phyloP scores from a whole-genome alignment of 2,888 invertebrate species.

The Trimorus sp. region DNA sequence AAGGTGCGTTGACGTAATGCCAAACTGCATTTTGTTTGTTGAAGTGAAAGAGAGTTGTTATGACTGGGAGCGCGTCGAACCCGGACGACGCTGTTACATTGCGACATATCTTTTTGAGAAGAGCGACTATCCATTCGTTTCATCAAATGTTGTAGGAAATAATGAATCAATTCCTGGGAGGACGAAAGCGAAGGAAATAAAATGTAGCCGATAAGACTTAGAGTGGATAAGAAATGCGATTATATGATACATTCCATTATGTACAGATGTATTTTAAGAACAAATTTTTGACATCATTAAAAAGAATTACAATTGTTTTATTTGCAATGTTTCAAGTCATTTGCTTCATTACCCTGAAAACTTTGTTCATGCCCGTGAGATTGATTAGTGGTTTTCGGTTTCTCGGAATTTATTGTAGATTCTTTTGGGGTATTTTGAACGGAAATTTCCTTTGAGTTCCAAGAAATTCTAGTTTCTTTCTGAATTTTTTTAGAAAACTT shows the following conservation, averaged over 20 bases:
- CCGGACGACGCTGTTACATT: conserved; percentile 50
- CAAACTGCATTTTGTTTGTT: conserved; percentile 63
- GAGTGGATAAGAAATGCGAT: conserved; percentile 43
- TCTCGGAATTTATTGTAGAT: too few relatives aligned
- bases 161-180: conserved; percentile 30
- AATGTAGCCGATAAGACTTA: conserved; percentile 51
- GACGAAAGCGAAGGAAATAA: conserved; percentile 37
- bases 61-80: conserved; percentile 38
- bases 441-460: too few relatives aligned
- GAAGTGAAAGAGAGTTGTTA: conserved; percentile 49
- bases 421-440: too few relatives aligned
- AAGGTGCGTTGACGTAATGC: conserved; percentile 50
- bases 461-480: too few relatives aligned
- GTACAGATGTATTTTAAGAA: conserved; percentile 67
- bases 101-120: conserved; percentile 56
- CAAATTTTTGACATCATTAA: conserved; percentile 62
- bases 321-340: conserved; percentile 33
- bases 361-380: too few relatives aligned
- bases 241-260: conserved; percentile 63
- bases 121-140: conserved; percentile 49
- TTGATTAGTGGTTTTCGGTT: too few relatives aligned
- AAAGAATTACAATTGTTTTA: conserved; percentile 59
- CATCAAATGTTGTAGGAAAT: conserved; percentile 40
- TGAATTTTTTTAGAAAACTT: too few relatives aligned
- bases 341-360: neutral